Evolutionary conservation across 2,113 vertebrate species (phyloP).

Genomic region (Coryphaenoides rupestris): DNA sequence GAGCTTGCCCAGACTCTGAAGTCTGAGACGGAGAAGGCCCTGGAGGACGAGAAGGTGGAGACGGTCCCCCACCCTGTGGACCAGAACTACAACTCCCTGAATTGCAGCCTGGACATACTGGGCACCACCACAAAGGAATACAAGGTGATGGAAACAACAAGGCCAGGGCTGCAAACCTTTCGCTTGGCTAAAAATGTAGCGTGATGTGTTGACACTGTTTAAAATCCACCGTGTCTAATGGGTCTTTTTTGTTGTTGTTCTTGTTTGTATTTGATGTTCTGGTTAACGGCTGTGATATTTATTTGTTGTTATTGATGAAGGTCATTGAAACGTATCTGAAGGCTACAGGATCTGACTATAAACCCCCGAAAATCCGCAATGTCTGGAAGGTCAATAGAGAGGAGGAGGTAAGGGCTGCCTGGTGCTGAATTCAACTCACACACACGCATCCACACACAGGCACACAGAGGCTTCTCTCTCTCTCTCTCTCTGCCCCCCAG

Average conservation of each 20-base stretch:
- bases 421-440: too few species aligned
- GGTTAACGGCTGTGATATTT: too few species aligned
- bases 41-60: slow-evolving; percentile 65
- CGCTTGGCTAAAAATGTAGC: too few species aligned
- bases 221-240: neutral
- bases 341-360: slow-evolving; percentile 45
- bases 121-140: slow-evolving; percentile 45
- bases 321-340: slow-evolving; percentile 79
- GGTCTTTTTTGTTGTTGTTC: neutral
- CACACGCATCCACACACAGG: too few species aligned
- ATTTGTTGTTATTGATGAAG: slow-evolving; percentile 56
- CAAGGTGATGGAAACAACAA: slow-evolving; percentile 58
- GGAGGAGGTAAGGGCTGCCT: slow-evolving; percentile 73
- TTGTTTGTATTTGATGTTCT: too few species aligned
- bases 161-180: too few species aligned
- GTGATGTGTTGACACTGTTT: neutral
- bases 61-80: slow-evolving; percentile 78
- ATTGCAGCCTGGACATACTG: slow-evolving; percentile 77
- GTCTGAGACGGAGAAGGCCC: slow-evolving; percentile 70
- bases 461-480: too few species aligned
- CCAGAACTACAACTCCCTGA: slow-evolving; percentile 81
- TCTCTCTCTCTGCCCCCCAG: slow-evolving; percentile 54
- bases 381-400: slow-evolving; percentile 82
- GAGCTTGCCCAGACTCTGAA: slow-evolving; percentile 88
- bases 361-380: slow-evolving; percentile 62